Conservation (phyloP, 2,113 vertebrate genomes). For the Elephas maximus region DNA sequence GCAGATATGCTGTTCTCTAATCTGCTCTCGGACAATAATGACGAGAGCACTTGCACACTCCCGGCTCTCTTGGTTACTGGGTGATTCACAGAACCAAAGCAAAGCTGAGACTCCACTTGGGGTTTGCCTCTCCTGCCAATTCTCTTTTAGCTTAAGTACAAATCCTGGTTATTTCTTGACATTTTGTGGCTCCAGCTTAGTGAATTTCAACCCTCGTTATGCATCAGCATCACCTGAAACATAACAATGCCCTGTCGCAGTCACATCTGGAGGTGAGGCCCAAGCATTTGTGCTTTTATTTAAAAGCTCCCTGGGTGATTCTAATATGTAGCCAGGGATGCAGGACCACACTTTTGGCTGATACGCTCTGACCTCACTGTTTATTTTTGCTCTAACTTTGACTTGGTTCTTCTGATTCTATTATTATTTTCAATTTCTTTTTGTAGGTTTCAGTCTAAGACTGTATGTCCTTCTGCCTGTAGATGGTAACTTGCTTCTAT, state of each 20-base stretch:
- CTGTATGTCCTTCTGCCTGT: neutral
- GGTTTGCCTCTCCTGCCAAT: neutral
- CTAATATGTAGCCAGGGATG: neutral
- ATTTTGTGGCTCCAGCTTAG: neutral
- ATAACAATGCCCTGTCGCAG: neutral
- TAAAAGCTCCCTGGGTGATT: neutral
- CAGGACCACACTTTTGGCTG: neutral
- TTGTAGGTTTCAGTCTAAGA: neutral
- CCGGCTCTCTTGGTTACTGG: neutral
- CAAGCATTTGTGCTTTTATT: neutral
- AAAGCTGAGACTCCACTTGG: neutral
- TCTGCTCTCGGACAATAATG: neutral
- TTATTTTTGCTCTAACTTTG: neutral
- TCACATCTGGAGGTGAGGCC: neutral
- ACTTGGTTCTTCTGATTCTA: neutral
- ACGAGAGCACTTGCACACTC: fast-evolving
- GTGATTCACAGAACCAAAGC: neutral
- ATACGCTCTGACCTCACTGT: neutral
- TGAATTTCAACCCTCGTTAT: neutral
- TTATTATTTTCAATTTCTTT: neutral
- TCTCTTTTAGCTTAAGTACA: neutral
- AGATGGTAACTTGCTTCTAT: neutral
- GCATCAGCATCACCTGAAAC: neutral
- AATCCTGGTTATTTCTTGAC: neutral
- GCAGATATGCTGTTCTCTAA: neutral